Percentiles rank a stretch among this genome's conserved stretches.
phyloP scores from a whole-genome alignment of 2,113 vertebrate genomes.

The Prinia subflava region DNA sequence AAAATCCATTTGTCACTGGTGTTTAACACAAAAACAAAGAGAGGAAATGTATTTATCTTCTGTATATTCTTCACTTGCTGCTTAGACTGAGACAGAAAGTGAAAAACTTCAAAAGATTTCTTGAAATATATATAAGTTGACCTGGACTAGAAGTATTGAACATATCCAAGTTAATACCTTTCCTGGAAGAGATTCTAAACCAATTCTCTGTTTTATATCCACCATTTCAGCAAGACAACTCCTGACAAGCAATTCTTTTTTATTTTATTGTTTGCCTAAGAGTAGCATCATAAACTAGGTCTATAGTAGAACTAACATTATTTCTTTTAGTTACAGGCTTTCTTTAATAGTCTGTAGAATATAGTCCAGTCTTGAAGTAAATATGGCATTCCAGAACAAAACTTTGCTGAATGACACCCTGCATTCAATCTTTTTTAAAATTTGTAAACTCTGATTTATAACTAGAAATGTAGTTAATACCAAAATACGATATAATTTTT shows the following conservation, averaged over 20 bases:
- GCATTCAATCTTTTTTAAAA: not conserved
- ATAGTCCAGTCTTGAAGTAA: not conserved
- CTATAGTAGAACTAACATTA: not conserved
- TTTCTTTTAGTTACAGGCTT: not conserved
- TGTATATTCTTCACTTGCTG: not conserved
- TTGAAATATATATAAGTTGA: not conserved
- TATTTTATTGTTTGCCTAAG: not conserved
- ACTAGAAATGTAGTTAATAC: not conserved
- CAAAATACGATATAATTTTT: not conserved
- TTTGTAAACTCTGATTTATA: not conserved
- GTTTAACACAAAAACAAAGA: not conserved
- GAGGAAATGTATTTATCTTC: not conserved
- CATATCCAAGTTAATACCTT: not conserved
- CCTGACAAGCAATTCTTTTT: not conserved
- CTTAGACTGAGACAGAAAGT: not conserved
- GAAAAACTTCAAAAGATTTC: not conserved
- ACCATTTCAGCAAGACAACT: not conserved
- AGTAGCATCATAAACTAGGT: not conserved
- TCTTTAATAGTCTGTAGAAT: not conserved
- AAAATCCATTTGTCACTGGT: not conserved
- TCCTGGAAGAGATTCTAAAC: not conserved
- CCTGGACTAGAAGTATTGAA: not conserved
- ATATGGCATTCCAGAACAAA: not conserved
- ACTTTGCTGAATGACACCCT: not conserved
- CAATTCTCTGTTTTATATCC: not conserved